Base-by-base conservation (phyloP, 2,888 invertebrate genomes). In the Drosophila setosimentum region DNA sequence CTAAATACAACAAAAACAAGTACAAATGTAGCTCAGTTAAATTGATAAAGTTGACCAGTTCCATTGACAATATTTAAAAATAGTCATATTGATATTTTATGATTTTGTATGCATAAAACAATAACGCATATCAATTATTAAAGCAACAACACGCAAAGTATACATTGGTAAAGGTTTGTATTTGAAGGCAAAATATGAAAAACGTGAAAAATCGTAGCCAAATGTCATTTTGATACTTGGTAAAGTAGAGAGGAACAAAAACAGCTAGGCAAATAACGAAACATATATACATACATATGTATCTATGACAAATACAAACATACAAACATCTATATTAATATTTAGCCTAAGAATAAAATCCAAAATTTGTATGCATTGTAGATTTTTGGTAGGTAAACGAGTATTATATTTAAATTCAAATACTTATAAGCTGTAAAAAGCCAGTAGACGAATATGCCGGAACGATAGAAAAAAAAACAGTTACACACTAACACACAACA, bases 161-260 rank as follows among this genome's bases (percentile, higher is more conserved):
- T 50, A 63, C 54, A 49, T 51, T 61, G 81, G 60, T 55, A 61
- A 80, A 79, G 79, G 79, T 83, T 83, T 77, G 81, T 83, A 81
- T 80, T 67, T 65, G 54, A 58, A 64, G 60, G 49, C 62, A 65
- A 45, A 50, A 58, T 33, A 63, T 30, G 32, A 53, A 57, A 66
- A 42, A 42, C 5, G 33, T 35, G 24, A 33, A 33, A 59, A 54
- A 61, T 29, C 53, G 48, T 59, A 73, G 51, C 68, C 78, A 78
- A 80, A 80, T 81, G 84, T 77, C 81, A 70, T 61, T 81, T 81
- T 81, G 81, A 81, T 81, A 81, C 81, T 81, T 81, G 81, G 81
- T 81, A 72, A 51, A 63, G 51, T 71, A 77, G 66, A 69, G 84
- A 81, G 81, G 81, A 81, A 57, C 10, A 51, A 60, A 62, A n/a